A percentile compares a stretch with the other conserved stretches of the same genome.
Conservation (phyloP, 2,113 vertebrate genomes). For the Coryphaenoides rupestris region DNA sequence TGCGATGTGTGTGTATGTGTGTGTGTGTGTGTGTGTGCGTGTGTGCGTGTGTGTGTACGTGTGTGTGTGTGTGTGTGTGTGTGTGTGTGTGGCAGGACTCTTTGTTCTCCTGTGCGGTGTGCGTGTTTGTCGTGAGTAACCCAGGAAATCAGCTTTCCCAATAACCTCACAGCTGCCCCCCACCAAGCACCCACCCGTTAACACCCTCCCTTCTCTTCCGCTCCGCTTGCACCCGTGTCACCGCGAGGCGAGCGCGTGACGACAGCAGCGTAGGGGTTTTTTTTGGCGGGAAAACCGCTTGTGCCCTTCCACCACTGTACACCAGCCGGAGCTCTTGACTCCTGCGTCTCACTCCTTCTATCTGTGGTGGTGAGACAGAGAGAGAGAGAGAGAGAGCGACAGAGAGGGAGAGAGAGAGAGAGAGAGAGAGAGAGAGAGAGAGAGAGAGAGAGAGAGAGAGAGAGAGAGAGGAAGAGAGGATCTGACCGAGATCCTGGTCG, state of each 20-base stretch:
- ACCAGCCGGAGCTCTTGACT: too few relatives aligned
- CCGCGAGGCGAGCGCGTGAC: neutral
- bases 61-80: too few relatives aligned
- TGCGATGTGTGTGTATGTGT: too few relatives aligned
- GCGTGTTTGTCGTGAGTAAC: constrained; percentile 37
- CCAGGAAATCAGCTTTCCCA: constrained; percentile 35
- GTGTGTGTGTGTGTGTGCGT: too few relatives aligned
- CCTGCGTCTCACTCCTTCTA: too few relatives aligned
- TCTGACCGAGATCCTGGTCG: constrained; percentile 11
- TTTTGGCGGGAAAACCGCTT: neutral
- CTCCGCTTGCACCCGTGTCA: neutral
- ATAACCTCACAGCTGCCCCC: constrained; percentile 9
- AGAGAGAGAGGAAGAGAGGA: too few relatives aligned
- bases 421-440: neutral
- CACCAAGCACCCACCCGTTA: constrained; percentile 22
- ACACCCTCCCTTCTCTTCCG: neutral
- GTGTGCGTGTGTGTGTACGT: constrained; percentile 26
- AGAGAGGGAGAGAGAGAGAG: neutral
- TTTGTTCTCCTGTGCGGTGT: too few relatives aligned
- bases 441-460: constrained; percentile 3
- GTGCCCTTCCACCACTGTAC: neutral
- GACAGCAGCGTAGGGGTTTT: too few relatives aligned
- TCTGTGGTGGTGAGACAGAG: neutral
- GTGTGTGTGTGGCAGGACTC: too few relatives aligned
- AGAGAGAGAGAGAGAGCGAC: neutral